These are phyloP conservation scores for Porites divaricata DNA, from an alignment of 92 coral and sea anemone species.

Conservation along the genomic window DNA sequence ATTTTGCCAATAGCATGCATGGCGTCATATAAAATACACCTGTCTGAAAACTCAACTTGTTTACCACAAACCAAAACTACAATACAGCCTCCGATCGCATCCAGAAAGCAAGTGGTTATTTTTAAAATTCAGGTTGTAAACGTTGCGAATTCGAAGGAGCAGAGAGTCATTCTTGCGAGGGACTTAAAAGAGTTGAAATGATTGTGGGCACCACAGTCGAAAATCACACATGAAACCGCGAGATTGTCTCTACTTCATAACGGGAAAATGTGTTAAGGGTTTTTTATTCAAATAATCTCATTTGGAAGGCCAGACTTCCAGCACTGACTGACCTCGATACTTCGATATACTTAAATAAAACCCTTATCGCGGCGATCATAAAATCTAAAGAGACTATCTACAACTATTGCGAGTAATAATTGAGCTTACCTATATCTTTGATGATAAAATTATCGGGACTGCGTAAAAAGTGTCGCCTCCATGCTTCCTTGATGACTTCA, in stretches of 20 bases:
- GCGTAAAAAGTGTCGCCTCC: constrained; percentile 92
- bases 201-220: neutral
- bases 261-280: neutral
- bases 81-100: neutral
- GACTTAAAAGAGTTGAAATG: too few species aligned
- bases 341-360: neutral
- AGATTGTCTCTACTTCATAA: neutral
- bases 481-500: constrained; percentile 85
- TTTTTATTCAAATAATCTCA: neutral
- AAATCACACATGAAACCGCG: neutral
- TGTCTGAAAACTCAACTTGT: neutral
- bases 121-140: neutral
- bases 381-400: neutral
- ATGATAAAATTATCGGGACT: constrained; percentile 79
- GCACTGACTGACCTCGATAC: neutral
- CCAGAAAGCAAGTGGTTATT: constrained; percentile 3
- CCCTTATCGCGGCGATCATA: constrained; percentile 11
- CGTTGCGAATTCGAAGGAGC: neutral
- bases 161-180: neutral
- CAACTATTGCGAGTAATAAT: neutral
- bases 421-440: constrained; percentile 90
- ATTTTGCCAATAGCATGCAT: neutral
- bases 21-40: neutral
- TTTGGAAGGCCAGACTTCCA: neutral
- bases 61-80: constrained; percentile 7